Evolutionary conservation across 2,888 invertebrate species (phyloP).

Genomic region (Pasiphila rectangulata): DNA sequence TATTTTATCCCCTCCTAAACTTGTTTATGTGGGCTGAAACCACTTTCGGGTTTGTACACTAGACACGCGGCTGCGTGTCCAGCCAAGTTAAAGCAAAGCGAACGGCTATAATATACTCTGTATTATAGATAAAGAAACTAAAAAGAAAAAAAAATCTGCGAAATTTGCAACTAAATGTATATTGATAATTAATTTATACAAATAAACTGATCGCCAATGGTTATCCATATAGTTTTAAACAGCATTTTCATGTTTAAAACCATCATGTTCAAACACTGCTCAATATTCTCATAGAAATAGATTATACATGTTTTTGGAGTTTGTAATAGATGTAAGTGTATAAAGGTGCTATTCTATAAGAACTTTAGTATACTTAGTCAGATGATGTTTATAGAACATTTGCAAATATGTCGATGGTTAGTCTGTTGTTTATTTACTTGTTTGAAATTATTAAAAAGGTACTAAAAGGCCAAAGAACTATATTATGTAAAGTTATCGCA

Average conservation of each 20-base stretch:
- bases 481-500: neutral
- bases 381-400: neutral
- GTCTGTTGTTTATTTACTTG: neutral
- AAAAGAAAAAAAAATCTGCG: too few relatives aligned
- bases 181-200: too few relatives aligned
- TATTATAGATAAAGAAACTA: too few relatives aligned
- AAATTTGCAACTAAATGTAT: too few relatives aligned
- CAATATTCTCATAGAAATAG: slow-evolving; percentile 45
- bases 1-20: too few relatives aligned
- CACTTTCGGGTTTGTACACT: too few relatives aligned
- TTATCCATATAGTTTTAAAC: neutral
- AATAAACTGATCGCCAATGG: neutral
- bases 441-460: neutral
- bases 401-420: too few relatives aligned
- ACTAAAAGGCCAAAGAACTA: neutral
- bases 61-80: too few relatives aligned
- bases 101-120: too few relatives aligned
- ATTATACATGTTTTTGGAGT: slow-evolving; percentile 12
- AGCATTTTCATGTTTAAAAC: slow-evolving; percentile 9
- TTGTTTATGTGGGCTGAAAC: too few relatives aligned
- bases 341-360: slow-evolving; percentile 32
- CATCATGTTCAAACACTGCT: slow-evolving; percentile 49
- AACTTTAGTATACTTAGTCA: neutral
- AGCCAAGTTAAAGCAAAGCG: too few relatives aligned
- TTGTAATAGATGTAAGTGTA: slow-evolving; percentile 16